Base-by-base conservation (phyloP, 2,888 invertebrate species). In the Phaedon cochleariae region DNA sequence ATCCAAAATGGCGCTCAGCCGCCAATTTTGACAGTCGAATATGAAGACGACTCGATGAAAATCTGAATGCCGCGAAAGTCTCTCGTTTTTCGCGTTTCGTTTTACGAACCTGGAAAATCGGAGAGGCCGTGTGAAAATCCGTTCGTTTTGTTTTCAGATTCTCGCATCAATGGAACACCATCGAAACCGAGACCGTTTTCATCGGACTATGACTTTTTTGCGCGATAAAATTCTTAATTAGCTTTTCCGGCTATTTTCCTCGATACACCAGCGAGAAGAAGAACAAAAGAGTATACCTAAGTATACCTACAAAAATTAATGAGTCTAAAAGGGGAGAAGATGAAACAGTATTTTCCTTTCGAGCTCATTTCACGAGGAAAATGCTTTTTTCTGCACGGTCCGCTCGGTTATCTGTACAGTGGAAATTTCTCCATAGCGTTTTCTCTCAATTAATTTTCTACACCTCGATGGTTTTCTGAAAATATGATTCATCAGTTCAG, bases 301-400 rank as follows among this genome's bases (percentile, higher is more conserved):
- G n/a, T n/a, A n/a, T n/a, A n/a, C 12, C 4, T 17, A 18, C 26
- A 12, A 15, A 49, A 49, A 49, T 49, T 21, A n/a, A 49, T 49
- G 21, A 22, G 21, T n/a, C 49, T 49, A 20, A 57, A 41, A 37
- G n/a, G 37, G 20, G 34, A 6, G 45, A 57, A 57, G 18, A 46
- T 46, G 15, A 20, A 58, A 58, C 17, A 46, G 46, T 34, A 34
- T 34, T 26, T 58, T 46, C 31, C 26, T 29, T 26, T 26, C 10
- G 10, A 48, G 48, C 26, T 26, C 58, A 29, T 46, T 58, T 45
- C 48, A 45, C 58, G 18, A 58, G n/a, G 31, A 29, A 58, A 58
- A 29, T 58, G 45, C 31, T 31, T 37, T 54, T 58, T 58, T 58
- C 12, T 46, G 46, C 45, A 22, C 9, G 31, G 31, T 9, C n/a